Evolutionary conservation across 2,888 invertebrate genomes (phyloP).

Genomic region (Xylocampa areola): DNA sequence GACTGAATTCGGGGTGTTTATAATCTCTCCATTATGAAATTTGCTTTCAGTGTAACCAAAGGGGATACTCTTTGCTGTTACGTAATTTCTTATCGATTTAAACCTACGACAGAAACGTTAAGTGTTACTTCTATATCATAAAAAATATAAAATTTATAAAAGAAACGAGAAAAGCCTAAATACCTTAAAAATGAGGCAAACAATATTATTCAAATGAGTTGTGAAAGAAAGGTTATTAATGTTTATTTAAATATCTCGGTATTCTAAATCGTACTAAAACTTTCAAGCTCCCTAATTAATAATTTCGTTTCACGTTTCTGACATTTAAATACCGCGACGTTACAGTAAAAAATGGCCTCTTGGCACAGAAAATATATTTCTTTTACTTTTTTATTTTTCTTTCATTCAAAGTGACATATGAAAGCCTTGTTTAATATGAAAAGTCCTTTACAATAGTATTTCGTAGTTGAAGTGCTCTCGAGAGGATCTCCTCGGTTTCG

Average conservation of each 20-base stretch:
- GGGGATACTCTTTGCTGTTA: no score
- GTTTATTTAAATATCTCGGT: background rate
- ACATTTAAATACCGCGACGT: constrained; percentile 13
- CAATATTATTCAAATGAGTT: background rate
- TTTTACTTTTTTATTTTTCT: background rate
- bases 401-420: constrained; percentile 1
- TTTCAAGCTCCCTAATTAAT: constrained; percentile 14
- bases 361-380: constrained; percentile 2
- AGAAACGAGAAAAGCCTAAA: background rate
- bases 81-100: no score
- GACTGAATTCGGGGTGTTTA: no score
- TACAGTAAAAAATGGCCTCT: constrained; percentile 5
- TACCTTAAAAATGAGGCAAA: background rate
- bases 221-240: background rate
- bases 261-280: constrained; percentile 12
- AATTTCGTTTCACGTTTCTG: constrained; percentile 19
- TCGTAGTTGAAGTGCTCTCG: constrained; percentile 42
- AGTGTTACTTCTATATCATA: no score
- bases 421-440: constrained; percentile 25
- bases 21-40: no score
- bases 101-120: no score
- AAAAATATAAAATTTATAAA: no score
- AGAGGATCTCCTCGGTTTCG: constrained; percentile 38
- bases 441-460: constrained; percentile 41
- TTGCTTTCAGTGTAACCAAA: no score